Evolutionary conservation across 1,140 invertebrate genomes (phyloP).

Genomic region (Conus betulinus): DNA sequence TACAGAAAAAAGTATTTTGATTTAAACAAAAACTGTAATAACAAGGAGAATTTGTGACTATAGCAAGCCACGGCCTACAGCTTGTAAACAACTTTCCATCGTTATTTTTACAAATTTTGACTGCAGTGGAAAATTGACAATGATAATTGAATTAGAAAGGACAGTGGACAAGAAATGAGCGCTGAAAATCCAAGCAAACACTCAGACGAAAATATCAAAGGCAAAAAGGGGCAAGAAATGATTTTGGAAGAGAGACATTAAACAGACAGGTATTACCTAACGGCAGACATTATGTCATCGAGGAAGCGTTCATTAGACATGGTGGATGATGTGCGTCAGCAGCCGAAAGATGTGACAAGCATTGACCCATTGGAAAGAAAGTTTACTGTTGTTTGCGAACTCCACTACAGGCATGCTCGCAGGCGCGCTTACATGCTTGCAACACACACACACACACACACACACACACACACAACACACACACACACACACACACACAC

Average conservation of each 20-base stretch:
- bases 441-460: no score
- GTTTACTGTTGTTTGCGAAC: no score
- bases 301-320: not conserved
- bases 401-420: no score
- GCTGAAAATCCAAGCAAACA: not conserved
- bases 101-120: not conserved
- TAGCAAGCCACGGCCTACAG: not conserved
- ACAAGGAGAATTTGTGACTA: not conserved
- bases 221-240: not conserved
- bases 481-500: conserved; percentile 3
- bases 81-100: not conserved
- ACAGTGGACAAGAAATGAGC: not conserved
- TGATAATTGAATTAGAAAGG: not conserved
- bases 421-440: no score
- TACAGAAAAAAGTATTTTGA: no score
- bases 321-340: not conserved
- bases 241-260: not conserved
- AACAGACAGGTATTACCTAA: not conserved
- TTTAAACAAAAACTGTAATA: not conserved
- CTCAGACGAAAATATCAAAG: not conserved
- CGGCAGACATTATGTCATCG: not conserved
- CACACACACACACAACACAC: no score
- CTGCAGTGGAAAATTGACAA: not conserved
- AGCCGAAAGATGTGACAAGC: not conserved
- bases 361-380: not conserved